Percentiles rank a stretch among this genome's conserved stretches.
Conservation (phyloP, 2,888 invertebrate genomes). For the Hybos culiciformis region DNA sequence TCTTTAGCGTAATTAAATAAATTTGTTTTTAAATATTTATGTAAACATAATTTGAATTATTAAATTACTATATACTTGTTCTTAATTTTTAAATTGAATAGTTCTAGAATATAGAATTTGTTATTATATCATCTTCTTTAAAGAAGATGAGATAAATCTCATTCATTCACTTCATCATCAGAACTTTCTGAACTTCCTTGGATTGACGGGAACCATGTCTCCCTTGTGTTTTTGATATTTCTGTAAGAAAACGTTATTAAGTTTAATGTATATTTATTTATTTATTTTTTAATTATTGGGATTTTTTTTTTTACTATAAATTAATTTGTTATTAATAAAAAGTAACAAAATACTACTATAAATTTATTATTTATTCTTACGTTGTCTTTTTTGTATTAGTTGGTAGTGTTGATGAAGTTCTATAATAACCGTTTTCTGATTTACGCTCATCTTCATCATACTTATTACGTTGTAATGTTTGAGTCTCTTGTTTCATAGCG, state of each 20-base stretch:
- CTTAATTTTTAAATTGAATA: not conserved
- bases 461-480: conserved; percentile 48
- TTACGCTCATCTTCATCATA: conserved; percentile 30
- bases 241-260: conserved; percentile 25
- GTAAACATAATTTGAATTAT: not conserved
- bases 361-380: conserved; percentile 21
- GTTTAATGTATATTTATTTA: not conserved
- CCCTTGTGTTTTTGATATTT: conserved; percentile 38
- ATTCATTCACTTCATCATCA: conserved; percentile 36
- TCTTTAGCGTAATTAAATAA: too few relatives aligned
- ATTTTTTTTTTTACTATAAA: too few relatives aligned
- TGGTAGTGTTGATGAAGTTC: conserved; percentile 50
- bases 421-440: conserved; percentile 41
- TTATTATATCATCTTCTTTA: conserved; percentile 18
- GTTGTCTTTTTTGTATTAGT: conserved; percentile 42
- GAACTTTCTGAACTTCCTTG: conserved; percentile 41
- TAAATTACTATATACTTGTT: not conserved
- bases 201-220: conserved; percentile 49
- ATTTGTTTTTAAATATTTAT: not conserved
- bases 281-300: too few relatives aligned
- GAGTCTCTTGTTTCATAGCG: conserved; percentile 47
- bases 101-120: not conserved
- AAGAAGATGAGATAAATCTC: conserved; percentile 37
- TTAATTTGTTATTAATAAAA: not conserved
- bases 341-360: not conserved